Conservation (phyloP, 2,113 vertebrate genomes). For the Pelobates fuscus region DNA sequence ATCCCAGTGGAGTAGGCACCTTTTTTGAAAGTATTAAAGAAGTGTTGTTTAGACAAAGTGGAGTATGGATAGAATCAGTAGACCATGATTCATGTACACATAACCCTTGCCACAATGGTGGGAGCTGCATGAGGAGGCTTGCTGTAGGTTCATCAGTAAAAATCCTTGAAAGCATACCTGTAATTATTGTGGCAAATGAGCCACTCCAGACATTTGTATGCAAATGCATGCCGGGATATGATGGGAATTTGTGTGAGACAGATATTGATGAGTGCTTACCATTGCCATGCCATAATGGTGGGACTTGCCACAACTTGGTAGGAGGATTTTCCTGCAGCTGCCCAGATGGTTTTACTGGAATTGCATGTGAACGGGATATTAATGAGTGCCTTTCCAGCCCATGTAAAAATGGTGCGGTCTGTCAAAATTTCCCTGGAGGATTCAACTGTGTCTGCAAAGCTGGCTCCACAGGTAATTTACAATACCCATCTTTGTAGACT, state of each 20-base stretch:
- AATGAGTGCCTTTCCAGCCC: conserved; percentile 93
- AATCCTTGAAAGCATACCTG: conserved; percentile 82
- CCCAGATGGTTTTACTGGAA: conserved; percentile 87
- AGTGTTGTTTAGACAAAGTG: conserved; percentile 84
- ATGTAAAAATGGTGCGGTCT: conserved; percentile 87
- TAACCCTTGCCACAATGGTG: conserved; percentile 89
- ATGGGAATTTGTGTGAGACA: conserved; percentile 80
- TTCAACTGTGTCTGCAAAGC: conserved; percentile 94
- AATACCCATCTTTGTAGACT: too few species aligned
- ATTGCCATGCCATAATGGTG: conserved; percentile 89
- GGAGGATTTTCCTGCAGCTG: conserved; percentile 95
- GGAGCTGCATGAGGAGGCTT: conserved; percentile 84
- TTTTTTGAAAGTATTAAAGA: conserved; percentile 98
- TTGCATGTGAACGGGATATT: conserved; percentile 93
- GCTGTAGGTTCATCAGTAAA: conserved; percentile 73
- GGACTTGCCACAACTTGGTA: conserved; percentile 92
- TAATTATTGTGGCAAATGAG: conserved; percentile 84
- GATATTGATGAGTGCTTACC: conserved; percentile 93
- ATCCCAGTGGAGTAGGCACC: conserved; percentile 87
- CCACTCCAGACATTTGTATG: conserved; percentile 86
- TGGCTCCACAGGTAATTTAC: conserved; percentile 86
- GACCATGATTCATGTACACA: conserved; percentile 89
- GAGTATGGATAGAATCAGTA: conserved; percentile 86
- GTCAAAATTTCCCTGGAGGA: conserved; percentile 93
- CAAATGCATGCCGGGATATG: conserved; percentile 86